Evolutionary conservation across 2,113 vertebrate species (phyloP), one percentile per base, ranked within the genome.

Genomic region (Misgurnus anguillicaudatus): DNA sequence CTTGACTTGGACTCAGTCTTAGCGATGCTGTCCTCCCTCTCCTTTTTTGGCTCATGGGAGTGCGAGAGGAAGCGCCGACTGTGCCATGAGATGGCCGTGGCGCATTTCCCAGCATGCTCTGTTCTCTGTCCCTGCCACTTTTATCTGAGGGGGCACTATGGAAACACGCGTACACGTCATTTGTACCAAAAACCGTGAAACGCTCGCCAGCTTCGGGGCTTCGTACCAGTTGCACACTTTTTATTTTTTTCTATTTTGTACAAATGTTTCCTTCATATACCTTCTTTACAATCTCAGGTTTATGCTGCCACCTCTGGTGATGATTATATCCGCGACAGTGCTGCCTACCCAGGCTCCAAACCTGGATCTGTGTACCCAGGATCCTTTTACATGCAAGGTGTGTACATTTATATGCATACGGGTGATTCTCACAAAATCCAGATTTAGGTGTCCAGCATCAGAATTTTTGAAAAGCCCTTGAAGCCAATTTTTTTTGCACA

Each of bases 321-420:
- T 0, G 96, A 98, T 87, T 99, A 95, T 83, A 83, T 93, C 88
- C 94, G 97, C 87, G 97, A 98, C 79, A 80, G 93, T 7, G 88
- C 92, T 48, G 90, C 94, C 85, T 98, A 97, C 83, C 89, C 95
- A 13, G 89, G 95, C 53, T 89, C 93, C 0, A 98, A 98, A 89
- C 90, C 95, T 67, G 90, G 94, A 85, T 92, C 94, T 10, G 88
- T 97, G 77, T 99, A 98, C 85, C 95, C 96, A 0, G 91, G 94
- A 71, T 94, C 95, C 75, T 99, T 99, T 88, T 99, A 98, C 81
- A 90, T 98, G 95, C 92, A 95, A 93, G 98, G 98, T 99, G 86
- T 83, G 86, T 55, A 78, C 24, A 17, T 74, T 42, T 21, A 6
- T 31, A 31, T 31, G 24, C 24, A 31, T 31, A 31, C 24, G 24